Conservation (phyloP, 2,888 invertebrate genomes). For the Prenolepis imparis region DNA sequence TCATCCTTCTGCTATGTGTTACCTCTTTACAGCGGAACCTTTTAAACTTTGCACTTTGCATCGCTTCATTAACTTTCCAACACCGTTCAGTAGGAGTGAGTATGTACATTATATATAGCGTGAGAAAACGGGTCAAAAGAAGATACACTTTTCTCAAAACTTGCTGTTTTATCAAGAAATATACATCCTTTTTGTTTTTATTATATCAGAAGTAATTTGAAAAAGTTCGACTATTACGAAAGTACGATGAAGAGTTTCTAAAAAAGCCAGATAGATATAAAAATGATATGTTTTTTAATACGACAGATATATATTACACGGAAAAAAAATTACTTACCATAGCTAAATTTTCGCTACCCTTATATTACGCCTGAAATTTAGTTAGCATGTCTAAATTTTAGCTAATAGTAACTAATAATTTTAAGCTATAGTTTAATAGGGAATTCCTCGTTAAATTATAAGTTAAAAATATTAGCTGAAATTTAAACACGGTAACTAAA, state of each 20-base stretch:
- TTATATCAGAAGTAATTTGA: conserved; percentile 21
- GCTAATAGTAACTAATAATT: too few relatives aligned
- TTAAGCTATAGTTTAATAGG: too few relatives aligned
- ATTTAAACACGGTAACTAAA: too few relatives aligned
- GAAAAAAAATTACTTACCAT: too few relatives aligned
- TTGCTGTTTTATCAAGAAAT: conserved; percentile 20
- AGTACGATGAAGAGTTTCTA: conserved; percentile 9
- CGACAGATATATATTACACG: not conserved
- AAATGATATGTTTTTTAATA: conserved; percentile 12
- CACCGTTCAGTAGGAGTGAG: not conserved
- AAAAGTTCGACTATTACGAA: conserved; percentile 17
- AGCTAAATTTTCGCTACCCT: too few relatives aligned
- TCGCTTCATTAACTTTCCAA: conserved; percentile 48
- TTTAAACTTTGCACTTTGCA: conserved; percentile 43
- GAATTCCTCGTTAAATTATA: too few relatives aligned
- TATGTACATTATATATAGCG: not conserved
- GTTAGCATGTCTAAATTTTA: too few relatives aligned
- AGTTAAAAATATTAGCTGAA: too few relatives aligned
- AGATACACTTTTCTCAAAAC: conserved; percentile 11
- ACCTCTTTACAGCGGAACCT: conserved; percentile 6
- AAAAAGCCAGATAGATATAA: conserved; percentile 12
- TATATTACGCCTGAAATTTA: too few relatives aligned
- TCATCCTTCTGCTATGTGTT: not conserved
- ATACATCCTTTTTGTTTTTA: not conserved
- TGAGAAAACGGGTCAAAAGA: conserved; percentile 27